Percentiles rank a stretch among this genome's conserved stretches.
Evolutionary conservation across 2,113 vertebrate genomes (phyloP).

Genomic region (Chlorodrepanis virens): DNA sequence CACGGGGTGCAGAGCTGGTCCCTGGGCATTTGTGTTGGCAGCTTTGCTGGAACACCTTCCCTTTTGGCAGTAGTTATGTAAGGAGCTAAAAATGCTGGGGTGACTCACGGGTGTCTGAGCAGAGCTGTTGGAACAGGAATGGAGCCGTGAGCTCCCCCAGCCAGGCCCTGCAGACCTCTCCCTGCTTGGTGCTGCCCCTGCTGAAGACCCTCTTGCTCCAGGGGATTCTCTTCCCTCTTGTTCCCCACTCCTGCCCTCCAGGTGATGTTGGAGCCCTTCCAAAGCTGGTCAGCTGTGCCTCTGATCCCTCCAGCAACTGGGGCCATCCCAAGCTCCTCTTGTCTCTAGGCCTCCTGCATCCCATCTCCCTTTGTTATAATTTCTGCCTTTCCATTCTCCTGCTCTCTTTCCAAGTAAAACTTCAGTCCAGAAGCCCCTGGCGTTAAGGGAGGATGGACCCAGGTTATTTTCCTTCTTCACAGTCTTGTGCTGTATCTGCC

Average conservation of each 20-base stretch:
- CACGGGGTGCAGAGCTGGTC: not conserved
- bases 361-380: not conserved
- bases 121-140: slow-evolving; percentile 40
- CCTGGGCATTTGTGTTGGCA: slow-evolving; percentile 58
- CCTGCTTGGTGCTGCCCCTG: not conserved
- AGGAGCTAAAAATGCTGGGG: slow-evolving; percentile 24
- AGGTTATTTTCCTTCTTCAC: not conserved
- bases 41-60: slow-evolving; percentile 51
- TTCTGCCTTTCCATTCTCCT: not conserved
- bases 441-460: not conserved
- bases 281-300: rapidly evolving
- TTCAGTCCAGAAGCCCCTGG: not conserved
- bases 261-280: not conserved
- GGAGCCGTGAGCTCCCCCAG: not conserved
- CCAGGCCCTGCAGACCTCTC: not conserved
- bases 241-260: not conserved
- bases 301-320: not conserved
- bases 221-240: not conserved
- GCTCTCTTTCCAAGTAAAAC: not conserved
- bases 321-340: not conserved
- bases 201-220: not conserved
- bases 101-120: slow-evolving; percentile 48
- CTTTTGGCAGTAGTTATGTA: slow-evolving; percentile 53
- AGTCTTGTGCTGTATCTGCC: rapidly evolving
- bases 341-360: not conserved